phyloP scores from a whole-genome alignment of 2,888 invertebrate species.

The Lacanobia oleracea region DNA sequence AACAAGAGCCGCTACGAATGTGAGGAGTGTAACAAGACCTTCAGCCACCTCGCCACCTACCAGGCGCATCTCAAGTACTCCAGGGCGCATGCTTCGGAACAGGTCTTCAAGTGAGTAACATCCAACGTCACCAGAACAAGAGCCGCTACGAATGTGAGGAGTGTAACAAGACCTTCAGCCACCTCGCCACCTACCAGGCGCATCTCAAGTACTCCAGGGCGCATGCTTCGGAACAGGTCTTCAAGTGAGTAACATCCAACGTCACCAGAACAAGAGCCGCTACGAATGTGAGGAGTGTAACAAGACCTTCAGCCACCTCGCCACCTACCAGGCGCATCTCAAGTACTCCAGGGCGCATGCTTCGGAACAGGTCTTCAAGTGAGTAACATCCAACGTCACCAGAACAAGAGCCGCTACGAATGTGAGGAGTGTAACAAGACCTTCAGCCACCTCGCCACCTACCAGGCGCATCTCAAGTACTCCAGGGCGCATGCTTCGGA shows the following conservation, averaged over 20 bases:
- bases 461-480: slow-evolving; percentile 85
- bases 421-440: slow-evolving; percentile 83
- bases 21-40: too few species aligned
- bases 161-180: slow-evolving; percentile 84
- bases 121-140: slow-evolving; percentile 81
- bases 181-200: slow-evolving; percentile 84
- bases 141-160: slow-evolving; percentile 79
- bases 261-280: slow-evolving; percentile 79
- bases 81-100: too few species aligned
- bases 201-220: slow-evolving; percentile 85
- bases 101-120: slow-evolving; percentile 78
- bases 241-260: slow-evolving; percentile 70
- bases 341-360: slow-evolving; percentile 86
- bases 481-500: slow-evolving; percentile 84
- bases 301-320: slow-evolving; percentile 83
- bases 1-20: too few species aligned
- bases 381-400: slow-evolving; percentile 79
- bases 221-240: slow-evolving; percentile 81
- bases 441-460: slow-evolving; percentile 84
- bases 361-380: slow-evolving; percentile 75
- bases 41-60: too few species aligned
- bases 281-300: slow-evolving; percentile 83
- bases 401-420: slow-evolving; percentile 78
- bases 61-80: too few species aligned
- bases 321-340: slow-evolving; percentile 85